Evolutionary conservation across 2,797 vertebrate species (phyloP), one percentile per base, ranked within the genome.

Genomic region (Epinephelus coioides): DNA sequence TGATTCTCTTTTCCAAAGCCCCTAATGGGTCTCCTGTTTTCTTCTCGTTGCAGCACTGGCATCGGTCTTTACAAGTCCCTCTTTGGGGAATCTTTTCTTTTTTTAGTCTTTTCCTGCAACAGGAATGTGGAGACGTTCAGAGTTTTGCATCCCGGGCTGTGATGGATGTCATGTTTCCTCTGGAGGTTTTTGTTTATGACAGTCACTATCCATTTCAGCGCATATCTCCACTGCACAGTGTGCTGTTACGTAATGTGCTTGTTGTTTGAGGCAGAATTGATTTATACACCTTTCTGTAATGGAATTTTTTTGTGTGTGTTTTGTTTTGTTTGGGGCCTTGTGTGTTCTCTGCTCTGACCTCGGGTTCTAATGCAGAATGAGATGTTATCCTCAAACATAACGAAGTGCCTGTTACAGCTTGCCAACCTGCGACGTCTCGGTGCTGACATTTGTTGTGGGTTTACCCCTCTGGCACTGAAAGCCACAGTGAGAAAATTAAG

Each of bases 111-210:
- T 77, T 85, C 73, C 80, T 82, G 69, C 17, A 4, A 11, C 1
- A 34, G 73, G 55, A 71, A 69, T 46, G 60, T 69, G 63, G 78
- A 76, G 55, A 88, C 40, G 59, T 75, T 62, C 13, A 9, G 61
- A 82, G 73, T 63, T 88, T 76, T 76, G 71, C 74, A 75, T 86
- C 79, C 51, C 57, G 12, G 50, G 21, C 77, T 14, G 78, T 92
- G 88, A 92, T 92, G 87, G 84, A 92, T 92, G 86, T 86, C 85
- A 85, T 81, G 79, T 76, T 89, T 88, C 82, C 88, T 85, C 85
- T 84, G 73, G 87, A 89, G 87, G 78, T 30, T 91, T 64, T 80
- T 80, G 85, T 86, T 93, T 86, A 84, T 91, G 91, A 86, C 87
- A 93, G 79, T 89, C 78, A 65, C 84, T 73, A 91, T 93, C 89